Evolutionary conservation across 2,113 vertebrate genomes (phyloP).

Genomic region (Centropus bengalensis): DNA sequence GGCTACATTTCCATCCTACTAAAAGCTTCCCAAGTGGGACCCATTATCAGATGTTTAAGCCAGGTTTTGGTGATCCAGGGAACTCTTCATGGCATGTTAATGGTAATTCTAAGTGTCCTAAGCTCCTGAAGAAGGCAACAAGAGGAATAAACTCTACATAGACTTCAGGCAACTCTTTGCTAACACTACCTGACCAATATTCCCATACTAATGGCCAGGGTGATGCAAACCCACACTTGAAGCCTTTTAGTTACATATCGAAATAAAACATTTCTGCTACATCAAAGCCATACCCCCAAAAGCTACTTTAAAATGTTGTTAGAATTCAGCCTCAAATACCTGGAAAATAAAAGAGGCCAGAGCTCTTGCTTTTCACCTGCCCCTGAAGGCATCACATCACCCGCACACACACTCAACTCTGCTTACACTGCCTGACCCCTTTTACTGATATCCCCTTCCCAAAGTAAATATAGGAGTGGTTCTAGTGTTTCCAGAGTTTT

Average conservation of each 20-base stretch:
- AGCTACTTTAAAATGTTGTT: background rate
- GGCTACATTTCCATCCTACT: background rate
- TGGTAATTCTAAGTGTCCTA: background rate
- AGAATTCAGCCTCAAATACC: background rate
- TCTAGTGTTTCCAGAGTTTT: background rate
- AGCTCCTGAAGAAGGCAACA: background rate
- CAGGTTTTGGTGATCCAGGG: background rate
- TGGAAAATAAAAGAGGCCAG: background rate
- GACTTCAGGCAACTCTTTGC: slow-evolving; percentile 16
- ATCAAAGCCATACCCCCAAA: background rate
- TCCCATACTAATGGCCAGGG: slow-evolving; percentile 24
- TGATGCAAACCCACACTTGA: slow-evolving; percentile 16
- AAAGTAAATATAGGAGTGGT: background rate
- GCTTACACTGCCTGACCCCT: background rate
- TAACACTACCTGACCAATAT: slow-evolving; percentile 13
- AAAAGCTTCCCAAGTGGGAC: background rate
- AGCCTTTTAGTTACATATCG: background rate
- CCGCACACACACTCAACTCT: background rate
- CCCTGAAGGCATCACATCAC: background rate
- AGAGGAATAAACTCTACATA: slow-evolving; percentile 3
- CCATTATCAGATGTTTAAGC: slow-evolving; percentile 11
- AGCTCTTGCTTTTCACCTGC: background rate
- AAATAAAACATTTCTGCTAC: background rate
- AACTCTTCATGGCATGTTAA: background rate
- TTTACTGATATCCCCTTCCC: background rate